These are phyloP conservation scores for Cryptus armator DNA, from an alignment of 2,888 invertebrate genomes.

Conservation along the genomic window DNA sequence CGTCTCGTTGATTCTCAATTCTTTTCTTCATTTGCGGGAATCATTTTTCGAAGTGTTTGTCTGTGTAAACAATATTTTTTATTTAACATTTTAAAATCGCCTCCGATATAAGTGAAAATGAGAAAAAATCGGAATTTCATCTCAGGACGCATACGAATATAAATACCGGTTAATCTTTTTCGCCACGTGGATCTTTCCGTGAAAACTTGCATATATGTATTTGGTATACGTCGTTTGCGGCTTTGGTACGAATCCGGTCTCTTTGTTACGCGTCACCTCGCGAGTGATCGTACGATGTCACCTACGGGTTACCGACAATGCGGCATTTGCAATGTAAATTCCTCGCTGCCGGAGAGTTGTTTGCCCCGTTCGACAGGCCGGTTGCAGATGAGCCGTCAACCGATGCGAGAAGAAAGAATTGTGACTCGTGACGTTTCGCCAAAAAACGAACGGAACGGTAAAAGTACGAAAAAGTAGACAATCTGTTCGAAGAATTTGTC, in stretches of 20 bases:
- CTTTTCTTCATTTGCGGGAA: too few species aligned
- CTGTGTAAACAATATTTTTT: not conserved
- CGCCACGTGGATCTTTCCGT: slow-evolving; percentile 35
- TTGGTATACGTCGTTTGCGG: slow-evolving; percentile 46
- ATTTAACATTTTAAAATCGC: not conserved
- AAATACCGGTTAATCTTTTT: slow-evolving; percentile 16
- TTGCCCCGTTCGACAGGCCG: slow-evolving; percentile 35
- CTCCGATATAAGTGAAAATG: not conserved
- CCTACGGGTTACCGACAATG: slow-evolving; percentile 77
- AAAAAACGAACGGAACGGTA: slow-evolving; percentile 18
- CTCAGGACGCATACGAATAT: not conserved
- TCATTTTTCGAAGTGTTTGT: too few species aligned
- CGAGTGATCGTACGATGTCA: slow-evolving; percentile 74
- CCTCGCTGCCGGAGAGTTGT: slow-evolving; percentile 55
- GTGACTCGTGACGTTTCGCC: slow-evolving; percentile 25
- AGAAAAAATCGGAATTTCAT: not conserved
- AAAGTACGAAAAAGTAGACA: not conserved
- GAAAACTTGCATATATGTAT: slow-evolving; percentile 48
- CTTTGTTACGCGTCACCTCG: slow-evolving; percentile 67
- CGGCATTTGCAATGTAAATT: slow-evolving; percentile 78
- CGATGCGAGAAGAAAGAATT: slow-evolving; percentile 40
- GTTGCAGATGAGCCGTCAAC: slow-evolving; percentile 40
- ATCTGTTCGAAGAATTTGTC: slow-evolving; percentile 1
- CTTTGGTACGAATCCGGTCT: slow-evolving; percentile 45
- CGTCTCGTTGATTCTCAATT: too few species aligned